Conservation (phyloP, 2,797 vertebrate genomes). For the Coranthus polyacanthus region DNA sequence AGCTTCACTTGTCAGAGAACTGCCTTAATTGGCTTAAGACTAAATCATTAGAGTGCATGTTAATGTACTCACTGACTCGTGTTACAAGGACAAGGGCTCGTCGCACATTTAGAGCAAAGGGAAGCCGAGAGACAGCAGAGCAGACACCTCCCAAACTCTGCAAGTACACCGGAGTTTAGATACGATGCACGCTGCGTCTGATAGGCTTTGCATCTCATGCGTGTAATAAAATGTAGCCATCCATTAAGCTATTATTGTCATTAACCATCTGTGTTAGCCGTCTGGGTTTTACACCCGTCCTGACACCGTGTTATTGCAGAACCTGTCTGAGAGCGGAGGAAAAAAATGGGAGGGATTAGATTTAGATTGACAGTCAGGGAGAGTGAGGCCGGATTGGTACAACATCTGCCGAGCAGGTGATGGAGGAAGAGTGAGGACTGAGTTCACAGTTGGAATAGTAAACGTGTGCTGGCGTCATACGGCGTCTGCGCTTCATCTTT, state of each 20-base stretch:
- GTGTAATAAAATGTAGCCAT: conserved; percentile 68
- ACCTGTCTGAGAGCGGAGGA: conserved; percentile 24
- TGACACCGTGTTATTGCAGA: conserved; percentile 44
- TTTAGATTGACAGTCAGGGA: conserved; percentile 64
- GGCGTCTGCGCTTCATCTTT: conserved; percentile 55
- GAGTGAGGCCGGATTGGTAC: conserved; percentile 53
- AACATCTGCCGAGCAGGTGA: conserved; percentile 76
- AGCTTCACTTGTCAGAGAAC: conserved; percentile 46
- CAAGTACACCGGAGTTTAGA: conserved; percentile 2
- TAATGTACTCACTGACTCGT: conserved; percentile 42
- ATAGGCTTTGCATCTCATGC: conserved; percentile 46
- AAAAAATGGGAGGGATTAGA: conserved; percentile 53
- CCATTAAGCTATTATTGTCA: conserved; percentile 70
- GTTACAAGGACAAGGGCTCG: conserved; percentile 37
- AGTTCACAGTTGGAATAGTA: conserved; percentile 72
- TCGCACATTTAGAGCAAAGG: conserved; percentile 13
- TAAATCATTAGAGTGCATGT: conserved; percentile 35
- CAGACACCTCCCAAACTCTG: conserved; percentile 33
- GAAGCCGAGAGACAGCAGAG: conserved; percentile 35
- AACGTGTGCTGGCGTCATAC: conserved; percentile 44
- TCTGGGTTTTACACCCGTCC: conserved; percentile 39
- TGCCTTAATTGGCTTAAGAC: conserved; percentile 54
- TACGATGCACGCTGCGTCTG: conserved; percentile 23
- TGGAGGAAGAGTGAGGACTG: conserved; percentile 67
- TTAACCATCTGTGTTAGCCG: conserved; percentile 72